phyloP scores from a whole-genome alignment of 2,113 vertebrate genomes.

The Euleptes europaea region DNA sequence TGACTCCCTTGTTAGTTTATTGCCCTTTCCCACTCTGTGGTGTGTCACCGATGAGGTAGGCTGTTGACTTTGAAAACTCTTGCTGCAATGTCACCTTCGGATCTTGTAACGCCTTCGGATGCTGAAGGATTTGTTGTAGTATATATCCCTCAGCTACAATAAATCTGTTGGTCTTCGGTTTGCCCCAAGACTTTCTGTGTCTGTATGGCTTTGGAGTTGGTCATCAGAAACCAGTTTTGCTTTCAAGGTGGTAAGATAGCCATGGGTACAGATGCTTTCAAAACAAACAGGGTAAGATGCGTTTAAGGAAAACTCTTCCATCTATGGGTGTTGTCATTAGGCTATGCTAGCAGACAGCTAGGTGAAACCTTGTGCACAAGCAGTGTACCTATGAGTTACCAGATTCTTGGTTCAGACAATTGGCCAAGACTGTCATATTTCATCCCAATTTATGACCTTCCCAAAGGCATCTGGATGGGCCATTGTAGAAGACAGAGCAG shows the following conservation, averaged over 20 bases:
- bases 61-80: too few species aligned
- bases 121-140: background rate
- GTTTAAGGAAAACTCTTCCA: background rate
- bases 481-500: too few species aligned
- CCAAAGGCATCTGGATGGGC: background rate
- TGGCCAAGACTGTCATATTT: too few species aligned
- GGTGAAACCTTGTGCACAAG: background rate
- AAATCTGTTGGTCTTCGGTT: background rate
- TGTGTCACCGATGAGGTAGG: background rate
- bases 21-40: background rate
- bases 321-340: background rate
- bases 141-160: background rate
- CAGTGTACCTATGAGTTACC: too few species aligned
- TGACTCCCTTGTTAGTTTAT: background rate
- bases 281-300: background rate
- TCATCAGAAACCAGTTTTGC: background rate
- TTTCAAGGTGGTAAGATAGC: background rate
- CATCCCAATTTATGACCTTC: background rate
- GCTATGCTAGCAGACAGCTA: background rate
- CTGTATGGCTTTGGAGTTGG: background rate
- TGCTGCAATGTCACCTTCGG: background rate
- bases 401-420: too few species aligned
- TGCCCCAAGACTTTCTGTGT: background rate
- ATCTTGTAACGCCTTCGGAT: background rate
- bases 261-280: background rate